Percentiles rank a stretch among this genome's conserved stretches.
These are phyloP conservation scores for Plecotus auritus DNA, from an alignment of 2,113 vertebrate genomes.

Conservation along the genomic window DNA sequence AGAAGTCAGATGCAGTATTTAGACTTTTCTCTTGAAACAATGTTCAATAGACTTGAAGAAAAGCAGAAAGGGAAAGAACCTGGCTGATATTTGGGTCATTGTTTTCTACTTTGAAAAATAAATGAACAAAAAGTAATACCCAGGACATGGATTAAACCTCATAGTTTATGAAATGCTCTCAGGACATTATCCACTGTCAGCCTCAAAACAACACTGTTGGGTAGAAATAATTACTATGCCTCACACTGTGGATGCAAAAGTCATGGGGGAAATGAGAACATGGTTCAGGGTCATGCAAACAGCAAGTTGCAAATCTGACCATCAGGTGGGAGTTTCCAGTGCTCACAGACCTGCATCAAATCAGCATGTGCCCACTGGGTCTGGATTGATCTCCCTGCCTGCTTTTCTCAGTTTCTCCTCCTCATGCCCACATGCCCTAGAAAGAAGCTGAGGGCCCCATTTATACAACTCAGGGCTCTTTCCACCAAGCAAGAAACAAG, in stretches of 20 bases:
- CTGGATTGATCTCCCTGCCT: neutral
- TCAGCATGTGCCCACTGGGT: neutral
- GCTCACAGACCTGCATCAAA: neutral
- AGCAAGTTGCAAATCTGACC: neutral
- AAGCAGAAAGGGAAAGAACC: neutral
- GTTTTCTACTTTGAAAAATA: conserved; percentile 6
- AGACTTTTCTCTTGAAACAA: neutral
- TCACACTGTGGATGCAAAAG: no score
- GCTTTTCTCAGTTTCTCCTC: neutral
- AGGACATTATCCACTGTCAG: neutral
- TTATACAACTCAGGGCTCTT: neutral
- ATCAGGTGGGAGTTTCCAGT: neutral
- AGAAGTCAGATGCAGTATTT: neutral
- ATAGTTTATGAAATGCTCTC: neutral
- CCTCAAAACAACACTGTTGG: neutral
- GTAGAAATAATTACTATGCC: neutral
- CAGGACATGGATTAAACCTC: neutral
- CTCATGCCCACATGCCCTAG: neutral
- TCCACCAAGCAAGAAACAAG: neutral
- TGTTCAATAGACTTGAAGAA: neutral
- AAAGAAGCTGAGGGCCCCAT: conserved; percentile 11
- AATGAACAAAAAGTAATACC: neutral
- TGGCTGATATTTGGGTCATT: neutral
- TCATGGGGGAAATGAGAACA: neutral
- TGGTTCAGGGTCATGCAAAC: neutral